A percentile compares a stretch with the other conserved stretches of the same genome.
Evolutionary conservation across 2,113 vertebrate species (phyloP).

Genomic region (Patagioenas fasciata): DNA sequence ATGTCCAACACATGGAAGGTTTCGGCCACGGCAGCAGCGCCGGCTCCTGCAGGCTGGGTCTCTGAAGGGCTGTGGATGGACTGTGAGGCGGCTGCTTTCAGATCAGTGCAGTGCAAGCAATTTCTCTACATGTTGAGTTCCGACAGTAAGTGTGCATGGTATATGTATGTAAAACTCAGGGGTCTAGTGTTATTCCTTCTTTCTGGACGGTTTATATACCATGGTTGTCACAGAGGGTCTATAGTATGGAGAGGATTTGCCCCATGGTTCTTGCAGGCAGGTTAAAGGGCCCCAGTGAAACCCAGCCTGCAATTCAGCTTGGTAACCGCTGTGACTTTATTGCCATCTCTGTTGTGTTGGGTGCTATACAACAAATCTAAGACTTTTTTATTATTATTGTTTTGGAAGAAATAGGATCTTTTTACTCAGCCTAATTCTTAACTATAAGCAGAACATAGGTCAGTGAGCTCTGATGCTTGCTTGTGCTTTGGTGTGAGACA

Average conservation of each 20-base stretch:
- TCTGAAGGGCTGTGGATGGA: conserved; percentile 87
- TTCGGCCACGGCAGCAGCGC: conserved; percentile 24
- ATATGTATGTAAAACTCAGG: neutral
- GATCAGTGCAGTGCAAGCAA: conserved; percentile 76
- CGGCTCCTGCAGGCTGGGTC: conserved; percentile 68
- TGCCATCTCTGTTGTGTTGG: neutral
- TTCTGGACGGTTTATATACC: neutral
- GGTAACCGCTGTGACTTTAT: neutral
- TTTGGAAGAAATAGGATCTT: neutral
- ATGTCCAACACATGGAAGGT: conserved; percentile 79
- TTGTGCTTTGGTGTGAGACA: neutral
- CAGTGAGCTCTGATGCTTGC: neutral
- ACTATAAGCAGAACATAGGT: neutral
- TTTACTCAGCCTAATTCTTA: neutral
- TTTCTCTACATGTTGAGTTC: conserved; percentile 80
- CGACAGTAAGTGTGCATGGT: conserved; percentile 69
- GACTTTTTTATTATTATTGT: neutral
- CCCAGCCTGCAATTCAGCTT: neutral
- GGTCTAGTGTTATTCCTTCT: neutral
- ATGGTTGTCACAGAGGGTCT: neutral
- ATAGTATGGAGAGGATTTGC: neutral
- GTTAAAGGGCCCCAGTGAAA: neutral
- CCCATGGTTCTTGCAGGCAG: neutral
- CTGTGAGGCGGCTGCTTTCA: conserved; percentile 71
- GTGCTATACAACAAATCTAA: neutral